Evolutionary conservation across 2,888 invertebrate species (phyloP).

Genomic region (Bruchidius siliquastri): DNA sequence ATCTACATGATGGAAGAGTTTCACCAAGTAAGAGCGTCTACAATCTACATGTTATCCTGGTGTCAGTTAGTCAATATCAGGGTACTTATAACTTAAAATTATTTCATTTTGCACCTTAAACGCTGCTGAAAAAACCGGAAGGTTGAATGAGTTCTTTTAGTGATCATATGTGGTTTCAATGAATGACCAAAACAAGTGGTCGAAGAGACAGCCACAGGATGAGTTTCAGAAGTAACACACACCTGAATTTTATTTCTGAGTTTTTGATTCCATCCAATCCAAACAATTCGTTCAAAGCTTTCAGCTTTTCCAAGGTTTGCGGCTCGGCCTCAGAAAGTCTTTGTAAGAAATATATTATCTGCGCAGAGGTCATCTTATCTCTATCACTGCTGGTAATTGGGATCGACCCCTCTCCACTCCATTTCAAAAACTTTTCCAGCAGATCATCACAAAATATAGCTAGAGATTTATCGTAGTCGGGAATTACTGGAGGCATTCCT

Average conservation of each 20-base stretch:
- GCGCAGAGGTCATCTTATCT: slow-evolving; percentile 53
- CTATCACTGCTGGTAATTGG: slow-evolving; percentile 56
- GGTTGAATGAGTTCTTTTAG: too few relatives aligned
- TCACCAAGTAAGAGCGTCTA: too few relatives aligned
- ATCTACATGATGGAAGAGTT: too few relatives aligned
- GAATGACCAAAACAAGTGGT: too few relatives aligned
- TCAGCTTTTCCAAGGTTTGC: slow-evolving; percentile 54
- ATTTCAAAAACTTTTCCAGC: slow-evolving; percentile 53
- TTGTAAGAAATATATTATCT: slow-evolving; percentile 65
- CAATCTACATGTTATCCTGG: too few relatives aligned
- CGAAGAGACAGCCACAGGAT: too few relatives aligned
- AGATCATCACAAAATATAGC: slow-evolving; percentile 58
- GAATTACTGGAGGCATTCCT: slow-evolving; percentile 87
- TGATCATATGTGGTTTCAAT: too few relatives aligned
- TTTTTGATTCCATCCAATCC: slow-evolving; percentile 63
- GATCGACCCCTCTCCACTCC: slow-evolving; percentile 44
- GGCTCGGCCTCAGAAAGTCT: slow-evolving; percentile 57
- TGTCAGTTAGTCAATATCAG: too few relatives aligned
- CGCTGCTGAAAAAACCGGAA: too few relatives aligned
- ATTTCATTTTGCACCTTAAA: too few relatives aligned
- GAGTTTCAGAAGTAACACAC: too few relatives aligned
- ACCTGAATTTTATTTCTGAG: slow-evolving; percentile 64
- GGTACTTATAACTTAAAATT: too few relatives aligned
- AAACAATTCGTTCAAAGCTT: slow-evolving; percentile 61
- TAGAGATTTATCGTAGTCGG: slow-evolving; percentile 68